Evolutionary conservation across 2,888 invertebrate genomes (phyloP), one percentile per base, ranked within the genome.

Genomic region (Polylopha cassiicola): DNA sequence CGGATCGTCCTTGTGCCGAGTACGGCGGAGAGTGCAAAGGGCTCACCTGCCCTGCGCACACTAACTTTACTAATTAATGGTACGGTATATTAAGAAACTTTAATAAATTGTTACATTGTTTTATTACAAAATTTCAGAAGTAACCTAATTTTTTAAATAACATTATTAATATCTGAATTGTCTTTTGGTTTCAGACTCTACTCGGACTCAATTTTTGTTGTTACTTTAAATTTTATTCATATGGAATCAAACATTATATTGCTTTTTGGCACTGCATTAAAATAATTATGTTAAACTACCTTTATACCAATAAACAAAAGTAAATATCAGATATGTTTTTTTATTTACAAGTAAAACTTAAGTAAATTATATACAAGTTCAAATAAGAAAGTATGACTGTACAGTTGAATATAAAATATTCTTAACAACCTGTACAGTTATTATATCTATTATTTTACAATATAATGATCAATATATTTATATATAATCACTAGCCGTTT

Each of bases 21-120:
- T 82, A 79, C 48, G 73, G 79, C 0, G 51, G 48, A 0, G 48
- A 51, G 0, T 81, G 81, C 47, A 50, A 48, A 14, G 73, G 78
- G 0, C 36, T 43, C 5, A 23, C 52, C 0, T 82, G 81, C 18
- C 71, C 73, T 0, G 38, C 47, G 2, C 65, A 65, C 6, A 27
- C 24, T 0, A 36, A 27, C 5, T 34, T 46, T 48, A 26, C 37
- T 43, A 28, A 38, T 15, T n/a, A 13, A 30, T 20, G 11, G 9
- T 4, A 7, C 6, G 4, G 15, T 8, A 23, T 16, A 22, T 14
- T 36, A 21, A 27, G 7, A 9, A 18, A 8, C 26, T 9, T 9
- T 15, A 2, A n/a, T n/a, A n/a, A n/a, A 7, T n/a, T 14, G n/a
- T 14, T n/a, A 14, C n/a, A 14, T 4, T 5, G 4, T 4, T 1